Conservation (phyloP, 2,797 vertebrate species). For the Sebastes itinus region DNA sequence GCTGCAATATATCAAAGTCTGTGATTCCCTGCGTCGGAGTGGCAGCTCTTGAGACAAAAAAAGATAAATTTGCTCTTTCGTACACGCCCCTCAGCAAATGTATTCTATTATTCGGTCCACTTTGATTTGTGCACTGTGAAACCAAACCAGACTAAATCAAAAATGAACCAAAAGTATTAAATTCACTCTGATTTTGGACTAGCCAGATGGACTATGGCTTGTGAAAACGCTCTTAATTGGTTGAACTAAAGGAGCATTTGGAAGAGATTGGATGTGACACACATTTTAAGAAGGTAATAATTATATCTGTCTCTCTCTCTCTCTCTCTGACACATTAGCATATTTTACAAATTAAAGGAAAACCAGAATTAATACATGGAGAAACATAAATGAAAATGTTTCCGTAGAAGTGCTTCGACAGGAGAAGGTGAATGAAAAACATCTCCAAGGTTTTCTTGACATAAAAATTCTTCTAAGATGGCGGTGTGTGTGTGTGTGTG, state of each 20-base stretch:
- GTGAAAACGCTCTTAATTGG: background rate
- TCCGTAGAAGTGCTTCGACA: background rate
- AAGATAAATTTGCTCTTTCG: background rate
- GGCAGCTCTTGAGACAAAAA: background rate
- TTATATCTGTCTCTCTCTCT: background rate
- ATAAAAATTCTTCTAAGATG: slow-evolving; percentile 27
- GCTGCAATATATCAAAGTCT: background rate
- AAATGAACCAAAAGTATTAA: background rate
- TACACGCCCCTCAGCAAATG: background rate
- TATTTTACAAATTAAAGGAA: background rate
- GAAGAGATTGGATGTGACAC: background rate
- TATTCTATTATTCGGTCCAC: background rate
- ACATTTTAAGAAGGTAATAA: background rate
- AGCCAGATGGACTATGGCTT: no score
- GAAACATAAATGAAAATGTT: slow-evolving; percentile 8
- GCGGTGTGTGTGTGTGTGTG: slow-evolving; percentile 2
- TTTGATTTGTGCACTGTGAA: background rate
- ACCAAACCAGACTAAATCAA: background rate
- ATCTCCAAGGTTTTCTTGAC: slow-evolving; percentile 21
- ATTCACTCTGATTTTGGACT: background rate
- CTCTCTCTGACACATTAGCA: background rate
- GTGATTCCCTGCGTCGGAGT: background rate
- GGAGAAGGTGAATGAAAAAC: slow-evolving; percentile 30
- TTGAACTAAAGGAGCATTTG: background rate
- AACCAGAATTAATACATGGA: background rate